Evolutionary conservation across 2,113 vertebrate genomes (phyloP).

Genomic region (Paradoxurus hermaphroditus): DNA sequence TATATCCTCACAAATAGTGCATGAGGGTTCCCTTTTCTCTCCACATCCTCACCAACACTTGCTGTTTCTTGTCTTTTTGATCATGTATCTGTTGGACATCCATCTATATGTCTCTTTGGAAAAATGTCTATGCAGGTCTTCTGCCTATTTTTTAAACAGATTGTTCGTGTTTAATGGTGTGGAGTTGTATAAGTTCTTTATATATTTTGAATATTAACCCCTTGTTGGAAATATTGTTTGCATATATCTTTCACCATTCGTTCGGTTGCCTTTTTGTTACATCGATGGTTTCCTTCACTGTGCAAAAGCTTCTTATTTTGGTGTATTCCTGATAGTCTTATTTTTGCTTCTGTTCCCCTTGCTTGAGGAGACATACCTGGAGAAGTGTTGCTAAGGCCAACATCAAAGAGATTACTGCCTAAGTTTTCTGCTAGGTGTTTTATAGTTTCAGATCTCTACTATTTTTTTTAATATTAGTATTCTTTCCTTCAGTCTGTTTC

Average conservation of each 20-base stretch:
- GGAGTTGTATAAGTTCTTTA: not conserved
- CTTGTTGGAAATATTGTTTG: not conserved
- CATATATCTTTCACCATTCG: not conserved
- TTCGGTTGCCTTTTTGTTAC: not conserved
- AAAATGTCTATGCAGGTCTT: not conserved
- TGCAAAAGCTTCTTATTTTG: not conserved
- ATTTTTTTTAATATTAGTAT: not conserved
- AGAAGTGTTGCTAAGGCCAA: not conserved
- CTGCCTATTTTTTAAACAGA: not conserved
- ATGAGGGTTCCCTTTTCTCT: not conserved
- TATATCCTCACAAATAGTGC: not conserved
- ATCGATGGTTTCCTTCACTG: not conserved
- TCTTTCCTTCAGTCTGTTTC: not conserved
- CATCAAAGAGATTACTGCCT: not conserved
- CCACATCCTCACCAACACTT: not conserved
- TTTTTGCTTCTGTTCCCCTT: not conserved
- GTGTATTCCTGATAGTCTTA: not conserved
- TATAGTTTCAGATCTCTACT: not conserved
- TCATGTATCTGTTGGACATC: not conserved
- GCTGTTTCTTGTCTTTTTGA: not conserved
- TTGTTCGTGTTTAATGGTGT: not conserved
- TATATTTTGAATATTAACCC: not conserved
- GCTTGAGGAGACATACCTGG: not conserved
- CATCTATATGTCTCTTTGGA: not conserved
- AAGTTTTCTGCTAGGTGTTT: not conserved